These are phyloP conservation scores for Cynodonichthys magdalenae DNA, from an alignment of 2,797 vertebrate species.

Conservation along the genomic window DNA sequence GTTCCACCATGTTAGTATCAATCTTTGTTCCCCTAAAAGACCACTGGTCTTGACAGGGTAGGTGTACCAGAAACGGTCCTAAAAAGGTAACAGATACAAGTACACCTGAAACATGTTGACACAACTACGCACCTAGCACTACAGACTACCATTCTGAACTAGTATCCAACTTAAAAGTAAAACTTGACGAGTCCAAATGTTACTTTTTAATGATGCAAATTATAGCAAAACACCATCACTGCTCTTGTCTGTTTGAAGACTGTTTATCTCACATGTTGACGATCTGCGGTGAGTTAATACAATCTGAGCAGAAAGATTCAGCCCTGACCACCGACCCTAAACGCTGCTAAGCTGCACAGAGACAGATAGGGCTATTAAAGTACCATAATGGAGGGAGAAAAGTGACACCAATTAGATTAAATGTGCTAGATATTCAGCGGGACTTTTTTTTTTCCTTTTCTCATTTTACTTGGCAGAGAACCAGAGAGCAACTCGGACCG, in stretches of 20 bases:
- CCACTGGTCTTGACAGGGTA: too few species aligned
- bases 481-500: constrained; percentile 62
- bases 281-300: constrained; percentile 57
- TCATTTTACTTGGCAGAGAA: constrained; percentile 76
- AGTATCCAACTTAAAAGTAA: constrained; percentile 7
- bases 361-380: constrained; percentile 78
- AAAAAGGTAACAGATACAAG: too few species aligned
- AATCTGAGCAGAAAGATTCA: constrained; percentile 61
- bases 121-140: too few species aligned
- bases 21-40: too few species aligned
- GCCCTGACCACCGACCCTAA: constrained; percentile 75
- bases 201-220: constrained; percentile 65
- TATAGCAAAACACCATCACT: constrained; percentile 33
- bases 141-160: constrained; percentile 37
- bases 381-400: constrained; percentile 74
- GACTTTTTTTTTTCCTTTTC: constrained; percentile 48
- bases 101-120: too few species aligned
- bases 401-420: constrained; percentile 82
- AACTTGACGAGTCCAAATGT: constrained; percentile 25
- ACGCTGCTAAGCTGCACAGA: constrained; percentile 71
- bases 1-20: too few species aligned
- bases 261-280: constrained; percentile 56
- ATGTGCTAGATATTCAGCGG: constrained; percentile 74
- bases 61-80: too few species aligned
- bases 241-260: constrained; percentile 31